These are phyloP conservation scores for Dolichoris vasculosae DNA, from an alignment of 1,140 invertebrate genomes.

Conservation along the genomic window DNA sequence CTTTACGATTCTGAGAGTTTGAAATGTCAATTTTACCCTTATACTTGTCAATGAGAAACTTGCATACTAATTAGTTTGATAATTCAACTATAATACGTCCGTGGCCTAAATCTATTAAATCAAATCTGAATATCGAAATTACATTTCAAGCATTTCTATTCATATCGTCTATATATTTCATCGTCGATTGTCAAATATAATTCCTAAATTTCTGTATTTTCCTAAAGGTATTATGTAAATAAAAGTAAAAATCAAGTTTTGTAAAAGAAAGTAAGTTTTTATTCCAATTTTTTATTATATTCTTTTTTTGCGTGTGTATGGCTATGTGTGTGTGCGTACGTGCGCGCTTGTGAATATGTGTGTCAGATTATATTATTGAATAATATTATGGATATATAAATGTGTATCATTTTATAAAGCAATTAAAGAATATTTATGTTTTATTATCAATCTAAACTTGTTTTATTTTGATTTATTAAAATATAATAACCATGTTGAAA, in stretches of 20 bases:
- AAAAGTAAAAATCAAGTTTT: background rate
- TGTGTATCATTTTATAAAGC: no score
- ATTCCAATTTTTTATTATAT: no score
- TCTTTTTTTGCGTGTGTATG: no score
- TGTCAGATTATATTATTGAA: no score
- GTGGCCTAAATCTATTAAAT: background rate
- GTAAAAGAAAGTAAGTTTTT: background rate
- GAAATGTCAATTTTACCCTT: background rate
- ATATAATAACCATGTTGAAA: no score
- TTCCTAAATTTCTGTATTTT: background rate
- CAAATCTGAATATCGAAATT: constrained; percentile 7
- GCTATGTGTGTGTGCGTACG: no score
- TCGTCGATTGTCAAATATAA: background rate
- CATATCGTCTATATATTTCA: background rate
- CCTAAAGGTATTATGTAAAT: background rate
- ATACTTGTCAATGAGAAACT: background rate
- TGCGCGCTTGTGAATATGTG: no score
- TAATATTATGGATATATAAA: no score
- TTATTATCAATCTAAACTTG: no score
- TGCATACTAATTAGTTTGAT: constrained; percentile 1
- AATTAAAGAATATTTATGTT: no score
- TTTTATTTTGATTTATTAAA: no score
- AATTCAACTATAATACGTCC: background rate
- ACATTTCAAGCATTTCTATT: constrained; percentile 4
- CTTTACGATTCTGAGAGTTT: background rate